Conservation (phyloP, 2,888 invertebrate genomes). For the Rhodophaea formosa region DNA sequence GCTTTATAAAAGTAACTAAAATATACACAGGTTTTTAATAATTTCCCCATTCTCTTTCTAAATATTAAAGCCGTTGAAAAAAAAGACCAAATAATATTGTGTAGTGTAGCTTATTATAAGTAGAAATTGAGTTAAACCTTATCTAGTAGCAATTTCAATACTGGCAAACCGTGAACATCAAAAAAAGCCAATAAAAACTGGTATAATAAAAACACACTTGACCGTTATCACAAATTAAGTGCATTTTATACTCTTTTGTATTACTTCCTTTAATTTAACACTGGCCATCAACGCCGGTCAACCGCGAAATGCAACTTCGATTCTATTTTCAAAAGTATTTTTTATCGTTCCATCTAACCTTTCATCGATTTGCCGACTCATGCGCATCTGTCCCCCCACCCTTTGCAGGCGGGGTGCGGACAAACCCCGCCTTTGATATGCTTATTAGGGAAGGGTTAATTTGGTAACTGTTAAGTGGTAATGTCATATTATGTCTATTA, state of each 20-base stretch:
- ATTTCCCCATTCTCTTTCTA: too few relatives aligned
- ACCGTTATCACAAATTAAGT: slow-evolving; percentile 14
- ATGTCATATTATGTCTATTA: neutral
- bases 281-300: slow-evolving; percentile 13
- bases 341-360: slow-evolving; percentile 28
- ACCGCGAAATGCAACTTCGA: slow-evolving; percentile 13
- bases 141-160: neutral
- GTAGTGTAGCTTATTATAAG: too few relatives aligned
- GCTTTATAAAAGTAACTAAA: too few relatives aligned
- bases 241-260: slow-evolving; percentile 13
- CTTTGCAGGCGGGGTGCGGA: slow-evolving; percentile 37
- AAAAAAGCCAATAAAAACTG: neutral
- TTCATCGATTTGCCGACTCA: slow-evolving; percentile 47
- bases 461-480: slow-evolving; percentile 1
- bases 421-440: slow-evolving; percentile 30
- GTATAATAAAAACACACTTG: neutral
- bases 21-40: too few relatives aligned
- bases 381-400: slow-evolving; percentile 60
- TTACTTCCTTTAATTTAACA: slow-evolving; percentile 13
- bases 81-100: too few relatives aligned
- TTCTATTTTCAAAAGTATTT: neutral
- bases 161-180: neutral
- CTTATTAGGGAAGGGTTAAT: slow-evolving; percentile 20
- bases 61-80: too few relatives aligned
- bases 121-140: too few relatives aligned